These are phyloP conservation scores for Pelodytes ibericus DNA, from an alignment of 2,797 vertebrate genomes.

Conservation along the genomic window DNA sequence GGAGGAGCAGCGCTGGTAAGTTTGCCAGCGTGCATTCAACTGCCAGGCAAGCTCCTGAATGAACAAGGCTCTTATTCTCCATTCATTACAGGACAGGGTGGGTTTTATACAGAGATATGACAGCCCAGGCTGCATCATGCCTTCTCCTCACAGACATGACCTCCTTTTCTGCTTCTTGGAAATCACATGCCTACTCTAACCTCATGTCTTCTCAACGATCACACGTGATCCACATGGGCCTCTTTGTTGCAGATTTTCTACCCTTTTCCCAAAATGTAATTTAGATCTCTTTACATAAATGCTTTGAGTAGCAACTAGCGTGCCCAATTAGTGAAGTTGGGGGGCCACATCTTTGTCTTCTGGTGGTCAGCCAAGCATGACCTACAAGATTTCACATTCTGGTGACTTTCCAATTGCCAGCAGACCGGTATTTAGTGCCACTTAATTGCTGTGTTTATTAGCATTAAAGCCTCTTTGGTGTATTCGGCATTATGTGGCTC, in stretches of 20 bases:
- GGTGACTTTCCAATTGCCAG: too few species aligned
- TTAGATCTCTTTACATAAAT: neutral
- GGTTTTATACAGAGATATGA: constrained; percentile 38
- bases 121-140: constrained; percentile 30
- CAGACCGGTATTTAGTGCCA: too few species aligned
- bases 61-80: constrained; percentile 44
- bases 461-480: too few species aligned
- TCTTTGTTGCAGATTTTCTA: neutral
- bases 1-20: constrained; percentile 12
- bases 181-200: constrained; percentile 32
- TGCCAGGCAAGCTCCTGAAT: constrained; percentile 25
- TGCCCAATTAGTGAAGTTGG: neutral
- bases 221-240: neutral
- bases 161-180: neutral
- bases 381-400: too few species aligned
- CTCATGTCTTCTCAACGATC: neutral
- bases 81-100: constrained; percentile 44
- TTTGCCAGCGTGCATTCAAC: constrained; percentile 23
- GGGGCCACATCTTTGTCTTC: too few species aligned
- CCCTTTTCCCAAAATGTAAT: neutral
- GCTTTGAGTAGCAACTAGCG: neutral
- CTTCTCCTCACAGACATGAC: constrained; percentile 26
- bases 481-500: too few species aligned
- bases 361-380: too few species aligned
- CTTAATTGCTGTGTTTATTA: too few species aligned